Evolutionary conservation across 2,888 invertebrate genomes (phyloP).

Genomic region (Tribolium freemani): DNA sequence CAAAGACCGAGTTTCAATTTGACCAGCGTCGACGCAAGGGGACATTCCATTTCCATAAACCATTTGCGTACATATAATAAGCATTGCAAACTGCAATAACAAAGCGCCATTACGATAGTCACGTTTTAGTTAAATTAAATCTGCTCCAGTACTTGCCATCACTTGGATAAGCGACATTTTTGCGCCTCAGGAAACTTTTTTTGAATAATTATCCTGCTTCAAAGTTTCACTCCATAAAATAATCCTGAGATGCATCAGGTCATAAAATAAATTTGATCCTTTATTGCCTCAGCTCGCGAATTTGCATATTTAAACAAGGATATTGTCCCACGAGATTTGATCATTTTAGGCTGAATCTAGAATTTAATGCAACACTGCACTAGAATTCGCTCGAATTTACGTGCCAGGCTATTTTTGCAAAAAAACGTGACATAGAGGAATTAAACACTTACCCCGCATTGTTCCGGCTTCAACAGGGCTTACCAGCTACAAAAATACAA

Average conservation of each 20-base stretch:
- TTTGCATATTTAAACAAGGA: conserved; percentile 23
- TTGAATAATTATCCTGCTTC: conserved; percentile 6
- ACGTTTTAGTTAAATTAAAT: neutral
- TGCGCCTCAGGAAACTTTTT: neutral
- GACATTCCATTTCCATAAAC: conserved; percentile 14
- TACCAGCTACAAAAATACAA: no score
- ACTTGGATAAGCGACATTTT: no score
- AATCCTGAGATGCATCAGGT: conserved; percentile 14
- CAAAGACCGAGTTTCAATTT: neutral
- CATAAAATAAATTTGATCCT: conserved; percentile 30
- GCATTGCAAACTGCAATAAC: conserved; percentile 1
- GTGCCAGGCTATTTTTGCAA: no score
- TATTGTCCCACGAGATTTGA: neutral
- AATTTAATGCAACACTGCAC: neutral
- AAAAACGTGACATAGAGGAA: no score
- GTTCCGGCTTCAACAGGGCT: no score
- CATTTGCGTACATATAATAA: neutral
- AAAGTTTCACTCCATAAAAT: conserved; percentile 19
- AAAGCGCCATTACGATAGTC: neutral
- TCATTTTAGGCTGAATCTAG: neutral
- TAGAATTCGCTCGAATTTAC: neutral
- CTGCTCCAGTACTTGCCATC: neutral
- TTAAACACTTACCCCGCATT: no score
- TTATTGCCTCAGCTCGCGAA: conserved; percentile 17
- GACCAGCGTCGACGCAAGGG: neutral